A percentile compares a stretch with the other conserved stretches of the same genome.
These are phyloP conservation scores for Rhyacophila evoluta DNA, from an alignment of 2,888 invertebrate species.

Conservation along the genomic window DNA sequence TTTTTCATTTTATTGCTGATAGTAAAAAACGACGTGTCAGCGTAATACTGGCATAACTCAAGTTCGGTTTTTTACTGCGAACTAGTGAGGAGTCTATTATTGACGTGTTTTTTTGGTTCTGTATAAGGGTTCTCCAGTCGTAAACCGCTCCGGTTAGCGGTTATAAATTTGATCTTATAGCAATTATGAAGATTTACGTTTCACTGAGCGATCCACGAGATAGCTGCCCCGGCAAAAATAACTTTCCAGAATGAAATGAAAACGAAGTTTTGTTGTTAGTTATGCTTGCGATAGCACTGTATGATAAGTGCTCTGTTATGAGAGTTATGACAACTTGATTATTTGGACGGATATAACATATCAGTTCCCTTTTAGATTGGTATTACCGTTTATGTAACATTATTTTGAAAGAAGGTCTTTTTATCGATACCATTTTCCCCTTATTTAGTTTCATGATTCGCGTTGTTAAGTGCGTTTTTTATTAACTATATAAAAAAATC, in stretches of 20 bases:
- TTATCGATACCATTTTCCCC: no score
- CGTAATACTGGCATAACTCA: constrained; percentile 50
- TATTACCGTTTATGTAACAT: background rate
- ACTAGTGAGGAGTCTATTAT: constrained; percentile 48
- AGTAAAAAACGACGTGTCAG: constrained; percentile 50
- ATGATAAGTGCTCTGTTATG: constrained; percentile 24
- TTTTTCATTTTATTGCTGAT: constrained; percentile 47
- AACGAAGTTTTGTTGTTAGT: constrained; percentile 22
- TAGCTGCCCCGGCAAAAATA: background rate
- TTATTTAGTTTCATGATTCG: no score
- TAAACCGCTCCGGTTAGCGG: constrained; percentile 41
- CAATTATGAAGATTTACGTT: constrained; percentile 51
- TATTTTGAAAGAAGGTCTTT: background rate
- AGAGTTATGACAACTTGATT: constrained; percentile 16
- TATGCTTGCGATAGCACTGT: background rate
- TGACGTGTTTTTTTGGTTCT: constrained; percentile 46
- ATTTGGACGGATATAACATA: constrained; percentile 2
- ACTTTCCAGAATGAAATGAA: background rate
- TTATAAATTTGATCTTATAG: constrained; percentile 50
- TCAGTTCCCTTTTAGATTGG: background rate
- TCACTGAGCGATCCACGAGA: constrained; percentile 15
- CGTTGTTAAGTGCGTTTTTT: no score
- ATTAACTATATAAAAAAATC: no score
- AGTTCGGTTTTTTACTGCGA: constrained; percentile 42
- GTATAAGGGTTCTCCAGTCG: background rate